These are phyloP conservation scores for Potorous gilbertii DNA, from an alignment of 2,797 vertebrate species.

Conservation along the genomic window DNA sequence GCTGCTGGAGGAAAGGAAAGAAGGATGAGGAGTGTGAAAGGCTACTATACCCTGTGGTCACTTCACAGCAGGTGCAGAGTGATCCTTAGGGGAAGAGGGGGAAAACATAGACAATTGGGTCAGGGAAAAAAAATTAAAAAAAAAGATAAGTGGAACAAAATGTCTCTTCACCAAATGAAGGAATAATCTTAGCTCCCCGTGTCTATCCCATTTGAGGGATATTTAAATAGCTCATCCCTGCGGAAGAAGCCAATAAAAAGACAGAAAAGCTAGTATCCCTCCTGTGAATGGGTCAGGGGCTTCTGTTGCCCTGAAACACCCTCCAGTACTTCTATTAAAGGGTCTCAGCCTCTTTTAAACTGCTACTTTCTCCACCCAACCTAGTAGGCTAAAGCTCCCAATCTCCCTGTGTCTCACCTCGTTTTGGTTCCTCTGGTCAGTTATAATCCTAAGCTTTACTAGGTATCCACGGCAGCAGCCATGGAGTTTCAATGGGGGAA, in stretches of 20 bases:
- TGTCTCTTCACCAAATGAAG: neutral
- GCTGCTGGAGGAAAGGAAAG: neutral
- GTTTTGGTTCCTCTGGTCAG: neutral
- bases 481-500: neutral
- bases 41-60: neutral
- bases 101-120: neutral
- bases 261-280: neutral
- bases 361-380: neutral
- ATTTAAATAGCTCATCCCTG: neutral
- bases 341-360: neutral
- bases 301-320: neutral
- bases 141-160: neutral
- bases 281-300: too few relatives aligned
- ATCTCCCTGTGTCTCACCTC: neutral
- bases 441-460: neutral
- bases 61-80: neutral
- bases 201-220: neutral
- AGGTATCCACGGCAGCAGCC: neutral
- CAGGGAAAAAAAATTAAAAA: neutral
- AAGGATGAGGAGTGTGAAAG: neutral
- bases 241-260: neutral
- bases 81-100: neutral
- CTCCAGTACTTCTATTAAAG: neutral
- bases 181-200: neutral
- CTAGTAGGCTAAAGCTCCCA: too few relatives aligned